Base-by-base conservation (phyloP, 2,113 vertebrate genomes). In the Osmerus eperlanus region DNA sequence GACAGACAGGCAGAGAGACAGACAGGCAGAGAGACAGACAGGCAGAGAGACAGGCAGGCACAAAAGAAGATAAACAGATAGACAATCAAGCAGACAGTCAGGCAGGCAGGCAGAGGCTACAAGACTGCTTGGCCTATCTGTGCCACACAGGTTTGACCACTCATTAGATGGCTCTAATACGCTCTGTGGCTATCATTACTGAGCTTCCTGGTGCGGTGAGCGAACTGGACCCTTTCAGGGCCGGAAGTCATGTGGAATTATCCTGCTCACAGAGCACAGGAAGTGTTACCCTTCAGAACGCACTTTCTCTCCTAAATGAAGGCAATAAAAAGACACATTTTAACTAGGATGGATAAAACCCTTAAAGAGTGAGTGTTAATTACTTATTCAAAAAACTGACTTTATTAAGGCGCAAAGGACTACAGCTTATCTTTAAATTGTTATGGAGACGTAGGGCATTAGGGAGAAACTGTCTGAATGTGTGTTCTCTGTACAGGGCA, bases 171-270 rank as follows among this genome's bases (percentile, higher is more conserved):
- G 61, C 77, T 66, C 11, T 77, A 77, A 68, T 63, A 74, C 74
- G 82, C 73, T 76, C 70, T 32, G 69, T 69, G 74, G 76, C 73
- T 32, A 41, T 83, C 84, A 77, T 81, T 79, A 68, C 81, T 83
- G 79, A 82, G 82, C 63, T 79, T 78, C 77, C 74, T 29, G 78
- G 82, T 86, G 82, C 87, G 82, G 83, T 88, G 85, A 83, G 80
- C 74, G 77, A 85, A 82, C 84, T 81, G 82, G 84, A 88, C 76
- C 80, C 83, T 80, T 79, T 70, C 75, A 23, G 69, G 80, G 75
- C 82, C 73, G 75, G 60, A 83, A 82, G 83, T 83, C 79, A 84
- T 66, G 72, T 76, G 77, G 83, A 86, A 85, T 90, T 77, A 85
- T 85, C 80, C 79, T 88, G 86, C 73, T 41, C 65, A 76, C 80